phyloP scores from a whole-genome alignment of 2,797 vertebrate species.

The Argya squamiceps region DNA sequence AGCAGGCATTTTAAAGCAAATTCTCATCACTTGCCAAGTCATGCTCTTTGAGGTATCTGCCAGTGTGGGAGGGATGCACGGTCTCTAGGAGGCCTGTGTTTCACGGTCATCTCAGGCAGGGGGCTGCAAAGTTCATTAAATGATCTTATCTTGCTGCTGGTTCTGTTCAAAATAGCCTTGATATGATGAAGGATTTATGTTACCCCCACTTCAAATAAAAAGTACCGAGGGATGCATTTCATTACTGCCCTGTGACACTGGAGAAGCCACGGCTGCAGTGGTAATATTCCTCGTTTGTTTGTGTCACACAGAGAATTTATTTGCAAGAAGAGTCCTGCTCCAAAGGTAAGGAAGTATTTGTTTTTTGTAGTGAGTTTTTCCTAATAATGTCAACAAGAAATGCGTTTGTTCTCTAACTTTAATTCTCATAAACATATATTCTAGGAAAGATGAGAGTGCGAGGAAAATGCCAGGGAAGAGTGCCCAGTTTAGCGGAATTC shows the following conservation, averaged over 20 bases:
- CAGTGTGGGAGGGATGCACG: slow-evolving; percentile 70
- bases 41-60: slow-evolving; percentile 68
- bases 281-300: slow-evolving; percentile 28
- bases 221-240: slow-evolving; percentile 65
- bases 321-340: slow-evolving; percentile 40
- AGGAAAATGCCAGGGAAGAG: slow-evolving; percentile 32
- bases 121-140: slow-evolving; percentile 77
- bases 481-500: slow-evolving; percentile 55
- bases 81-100: slow-evolving; percentile 62
- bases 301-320: slow-evolving; percentile 43
- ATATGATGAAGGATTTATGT: slow-evolving; percentile 75
- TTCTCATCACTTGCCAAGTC: slow-evolving; percentile 69
- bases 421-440: neutral
- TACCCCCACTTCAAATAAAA: slow-evolving; percentile 77
- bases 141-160: slow-evolving; percentile 72
- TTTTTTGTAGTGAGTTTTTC: neutral
- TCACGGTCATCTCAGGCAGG: slow-evolving; percentile 72
- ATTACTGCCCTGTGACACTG: slow-evolving; percentile 41
- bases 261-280: slow-evolving; percentile 43
- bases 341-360: slow-evolving; percentile 67
- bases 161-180: slow-evolving; percentile 77
- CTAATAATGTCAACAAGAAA: neutral
- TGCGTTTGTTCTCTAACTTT: neutral
- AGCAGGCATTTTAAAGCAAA: slow-evolving; percentile 63
- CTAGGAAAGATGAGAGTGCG: slow-evolving; percentile 13